phyloP scores from a whole-genome alignment of 1,140 invertebrate species.

The Pachypeltis micranthus region DNA sequence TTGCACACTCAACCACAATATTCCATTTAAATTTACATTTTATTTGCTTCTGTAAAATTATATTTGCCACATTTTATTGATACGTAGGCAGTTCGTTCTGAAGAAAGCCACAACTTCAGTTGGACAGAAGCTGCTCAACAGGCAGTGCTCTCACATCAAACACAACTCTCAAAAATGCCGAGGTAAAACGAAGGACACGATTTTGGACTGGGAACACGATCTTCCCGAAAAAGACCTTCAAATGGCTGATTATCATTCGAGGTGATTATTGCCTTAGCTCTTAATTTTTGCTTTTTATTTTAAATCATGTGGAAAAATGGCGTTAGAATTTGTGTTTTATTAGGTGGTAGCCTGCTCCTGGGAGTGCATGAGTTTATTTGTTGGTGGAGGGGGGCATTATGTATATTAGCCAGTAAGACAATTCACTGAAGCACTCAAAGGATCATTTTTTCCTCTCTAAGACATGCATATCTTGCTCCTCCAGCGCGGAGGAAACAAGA shows the following conservation, averaged over 20 bases:
- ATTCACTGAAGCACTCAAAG: too few species aligned
- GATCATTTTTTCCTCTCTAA: too few species aligned
- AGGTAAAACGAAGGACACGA: slow-evolving; percentile 78
- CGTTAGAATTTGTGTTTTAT: too few species aligned
- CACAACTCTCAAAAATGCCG: slow-evolving; percentile 58
- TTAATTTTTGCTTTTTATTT: slow-evolving; percentile 13
- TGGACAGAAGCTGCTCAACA: slow-evolving; percentile 76
- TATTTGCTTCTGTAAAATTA: background rate
- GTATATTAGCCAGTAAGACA: too few species aligned
- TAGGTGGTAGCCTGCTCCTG: background rate
- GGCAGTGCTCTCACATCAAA: slow-evolving; percentile 50
- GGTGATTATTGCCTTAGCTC: slow-evolving; percentile 40
- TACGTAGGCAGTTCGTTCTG: slow-evolving; percentile 80
- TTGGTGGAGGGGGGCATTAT: too few species aligned
- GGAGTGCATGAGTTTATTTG: slow-evolving; percentile 2
- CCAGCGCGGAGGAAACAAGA: too few species aligned
- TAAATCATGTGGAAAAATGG: too few species aligned
- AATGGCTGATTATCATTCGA: slow-evolving; percentile 75
- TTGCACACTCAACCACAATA: too few species aligned
- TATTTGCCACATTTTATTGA: slow-evolving; percentile 17
- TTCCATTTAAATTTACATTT: too few species aligned
- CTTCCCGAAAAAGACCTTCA: slow-evolving; percentile 82
- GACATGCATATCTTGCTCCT: too few species aligned
- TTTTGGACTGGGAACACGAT: slow-evolving; percentile 97
- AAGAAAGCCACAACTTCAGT: slow-evolving; percentile 70